Evolutionary conservation across 2,888 invertebrate genomes (phyloP).

Genomic region (Onchidella celtica): DNA sequence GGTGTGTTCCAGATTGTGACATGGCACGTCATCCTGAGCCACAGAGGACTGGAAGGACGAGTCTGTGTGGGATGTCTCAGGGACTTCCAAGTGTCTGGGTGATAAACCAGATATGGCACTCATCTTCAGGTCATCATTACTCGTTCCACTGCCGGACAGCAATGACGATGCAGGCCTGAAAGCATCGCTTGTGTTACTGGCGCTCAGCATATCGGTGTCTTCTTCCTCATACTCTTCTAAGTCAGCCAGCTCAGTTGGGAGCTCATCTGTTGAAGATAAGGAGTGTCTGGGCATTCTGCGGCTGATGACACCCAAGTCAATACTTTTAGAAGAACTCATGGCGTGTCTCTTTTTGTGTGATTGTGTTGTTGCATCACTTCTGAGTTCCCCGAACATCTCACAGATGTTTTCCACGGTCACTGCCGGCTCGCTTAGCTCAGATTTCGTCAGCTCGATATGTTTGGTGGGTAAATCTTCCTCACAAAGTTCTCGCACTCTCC

Average conservation of each 20-base stretch:
- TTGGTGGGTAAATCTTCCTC: constrained; percentile 61
- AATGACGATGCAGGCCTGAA: constrained; percentile 47
- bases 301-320: constrained; percentile 57
- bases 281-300: constrained; percentile 53
- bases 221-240: constrained; percentile 50
- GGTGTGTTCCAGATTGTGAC: constrained; percentile 55
- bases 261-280: constrained; percentile 59
- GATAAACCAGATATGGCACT: not conserved
- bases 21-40: constrained; percentile 44
- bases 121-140: constrained; percentile 6
- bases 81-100: not conserved
- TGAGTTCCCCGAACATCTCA: constrained; percentile 71
- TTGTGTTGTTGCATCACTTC: not conserved
- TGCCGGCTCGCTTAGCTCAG: constrained; percentile 62
- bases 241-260: constrained; percentile 57
- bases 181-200: constrained; percentile 65
- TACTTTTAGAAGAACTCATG: constrained; percentile 8
- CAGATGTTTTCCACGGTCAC: constrained; percentile 70
- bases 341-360: not conserved
- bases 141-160: constrained; percentile 3
- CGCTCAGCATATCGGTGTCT: constrained; percentile 64
- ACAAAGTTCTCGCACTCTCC: constrained; percentile 69
- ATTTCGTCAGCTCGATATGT: constrained; percentile 42
- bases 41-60: constrained; percentile 41
- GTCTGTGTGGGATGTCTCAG: constrained; percentile 29